These are phyloP conservation scores for Lonchura striata DNA, from an alignment of 2,113 vertebrate species.

Conservation along the genomic window DNA sequence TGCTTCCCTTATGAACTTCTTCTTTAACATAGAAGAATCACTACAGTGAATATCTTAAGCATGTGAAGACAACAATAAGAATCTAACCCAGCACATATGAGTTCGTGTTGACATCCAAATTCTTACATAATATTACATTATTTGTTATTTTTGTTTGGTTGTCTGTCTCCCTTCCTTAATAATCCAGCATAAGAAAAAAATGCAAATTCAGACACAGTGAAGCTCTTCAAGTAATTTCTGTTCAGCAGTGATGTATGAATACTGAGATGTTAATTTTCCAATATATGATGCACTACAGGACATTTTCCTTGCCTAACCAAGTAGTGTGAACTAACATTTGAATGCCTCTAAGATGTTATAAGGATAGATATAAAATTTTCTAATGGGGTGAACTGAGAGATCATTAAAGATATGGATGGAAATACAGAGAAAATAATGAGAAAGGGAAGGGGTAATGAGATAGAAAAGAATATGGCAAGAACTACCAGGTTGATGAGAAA, in stretches of 20 bases:
- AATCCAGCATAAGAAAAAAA: background rate
- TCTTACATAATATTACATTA: background rate
- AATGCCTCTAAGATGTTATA: background rate
- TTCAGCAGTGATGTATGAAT: background rate
- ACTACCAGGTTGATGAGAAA: background rate
- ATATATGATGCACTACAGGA: background rate
- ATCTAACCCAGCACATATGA: background rate
- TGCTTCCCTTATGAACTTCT: background rate
- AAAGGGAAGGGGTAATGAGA: background rate
- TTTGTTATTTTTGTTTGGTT: background rate
- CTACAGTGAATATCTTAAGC: background rate
- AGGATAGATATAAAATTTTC: background rate
- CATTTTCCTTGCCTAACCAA: background rate
- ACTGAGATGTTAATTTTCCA: background rate
- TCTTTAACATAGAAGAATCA: background rate
- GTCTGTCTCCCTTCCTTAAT: background rate
- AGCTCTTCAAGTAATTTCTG: background rate
- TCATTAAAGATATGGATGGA: background rate
- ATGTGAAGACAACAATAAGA: background rate
- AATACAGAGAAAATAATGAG: background rate
- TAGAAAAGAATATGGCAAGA: background rate
- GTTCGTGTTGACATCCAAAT: background rate
- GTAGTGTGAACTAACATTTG: background rate
- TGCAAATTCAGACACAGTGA: background rate
- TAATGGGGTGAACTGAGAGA: background rate